Base-by-base conservation (phyloP, 2,113 vertebrate genomes). In the Cygnus atratus region DNA sequence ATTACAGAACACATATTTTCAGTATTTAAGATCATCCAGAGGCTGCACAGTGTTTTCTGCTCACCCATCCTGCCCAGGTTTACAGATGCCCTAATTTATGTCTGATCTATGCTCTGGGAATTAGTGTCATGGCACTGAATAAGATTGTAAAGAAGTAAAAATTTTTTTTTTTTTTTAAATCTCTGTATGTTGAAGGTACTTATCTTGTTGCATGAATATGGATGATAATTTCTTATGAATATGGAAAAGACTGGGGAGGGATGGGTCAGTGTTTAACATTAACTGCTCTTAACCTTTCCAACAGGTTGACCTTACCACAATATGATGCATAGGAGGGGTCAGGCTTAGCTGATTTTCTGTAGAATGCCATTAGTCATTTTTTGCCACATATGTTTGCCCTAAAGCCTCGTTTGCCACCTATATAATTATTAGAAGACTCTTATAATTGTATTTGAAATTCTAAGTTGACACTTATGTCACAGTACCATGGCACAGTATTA, bases 371-470 rank as follows among this genome's bases (percentile, higher is more conserved):
- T 97, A 97, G 95, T 98, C 97, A 98, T 96, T 98, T 97, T 93
- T 96, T 95, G 95, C 93, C 80, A 95, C 93, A n/a, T 83, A 90
- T 73, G 65, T 96, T 97, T 96, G 96, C 95, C 97, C 97, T 85
- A 63, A 87, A 95, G 94, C 90, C 97, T 97, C 97, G 92, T 97
- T 97, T 98, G 97, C 97, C 95, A 97, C 95, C 96, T 97, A 91
- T 97, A 97, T 97, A 97, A 98, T 98, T 98, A 98, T 98, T 98
- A 97, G 97, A 97, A 98, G 97, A 96, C 94, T 97, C 96, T 96
- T 96, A 94, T 97, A 97, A 97, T 98, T 98, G 96, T 98, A 97
- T 97, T 98, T 98, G 97, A 98, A 97, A 98, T 97, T 98, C 96
- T 82, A 95, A 96, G 94, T 91, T 95, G 98, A 97, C 97, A 96